Evolutionary conservation across 2,797 vertebrate species (phyloP), one percentile per base, ranked within the genome.

Genomic region (Notoglanidium macrostoma): DNA sequence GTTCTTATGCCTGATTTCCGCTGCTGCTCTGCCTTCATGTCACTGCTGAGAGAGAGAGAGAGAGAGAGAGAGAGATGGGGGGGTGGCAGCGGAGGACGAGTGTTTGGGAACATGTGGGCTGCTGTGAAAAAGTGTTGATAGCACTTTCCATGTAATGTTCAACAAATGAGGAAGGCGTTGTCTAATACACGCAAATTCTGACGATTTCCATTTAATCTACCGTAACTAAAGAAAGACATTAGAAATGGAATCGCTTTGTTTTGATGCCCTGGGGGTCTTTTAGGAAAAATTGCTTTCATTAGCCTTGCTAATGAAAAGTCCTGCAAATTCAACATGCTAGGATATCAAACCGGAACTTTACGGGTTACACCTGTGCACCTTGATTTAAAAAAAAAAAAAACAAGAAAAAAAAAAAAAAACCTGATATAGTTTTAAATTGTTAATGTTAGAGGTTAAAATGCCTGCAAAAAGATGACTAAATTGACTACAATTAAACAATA

Each of bases 1-100:
- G 89, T 87, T 90, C 89, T 89, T 88, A 89, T 86, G 84, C 88
- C 88, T 90, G 84, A 91, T 91, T 91, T 92, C 91, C 89, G 87
- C 85, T 86, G 85, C 86, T 61, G 87, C 84, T 40, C 87, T 88
- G 68, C 77, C 49, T 73, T 88, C 72, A 77, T 88, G 68, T 80
- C 73, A 87, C 85, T 82, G 87, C 59, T 63, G 44, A 46, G 59
- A 46, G 19, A 63, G 79, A 44, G 29, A 83, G 65, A 70, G 19
- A 84, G 63, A 72, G 54, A 72, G 51, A 57, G 1, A 23, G 29
- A 49, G 59, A 35, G 67, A 14, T 9, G 17, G 55, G 89, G 85
- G 88, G 90, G 90, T 89, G 86, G 90, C 46, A 84, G 65, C 29
- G 88, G 70, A 88, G n/a, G 82, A 65, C 70, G 57, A 87, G 85